These are phyloP conservation scores for Ellobius talpinus DNA, from an alignment of 2,113 vertebrate species.

Conservation along the genomic window DNA sequence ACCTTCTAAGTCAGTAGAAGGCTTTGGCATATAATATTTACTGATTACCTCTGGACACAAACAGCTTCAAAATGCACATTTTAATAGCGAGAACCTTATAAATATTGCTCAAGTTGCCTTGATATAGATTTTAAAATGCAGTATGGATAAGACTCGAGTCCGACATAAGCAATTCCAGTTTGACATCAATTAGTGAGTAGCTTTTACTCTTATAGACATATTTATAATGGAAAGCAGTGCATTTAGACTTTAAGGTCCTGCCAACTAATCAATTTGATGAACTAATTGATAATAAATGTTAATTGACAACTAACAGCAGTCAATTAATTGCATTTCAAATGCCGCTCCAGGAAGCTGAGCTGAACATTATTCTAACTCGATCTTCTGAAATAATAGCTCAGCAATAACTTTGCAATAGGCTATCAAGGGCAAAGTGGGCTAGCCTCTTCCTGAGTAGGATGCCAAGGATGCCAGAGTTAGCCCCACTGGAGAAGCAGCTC, in stretches of 20 bases:
- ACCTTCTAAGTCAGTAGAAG: constrained; percentile 44
- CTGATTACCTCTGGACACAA: background rate
- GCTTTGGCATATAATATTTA: constrained; percentile 33
- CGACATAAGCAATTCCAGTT: constrained; percentile 87
- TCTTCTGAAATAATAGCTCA: constrained; percentile 89
- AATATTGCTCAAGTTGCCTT: constrained; percentile 84
- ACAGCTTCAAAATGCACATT: constrained; percentile 36
- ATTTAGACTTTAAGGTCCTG: constrained; percentile 90
- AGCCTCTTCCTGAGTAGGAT: constrained; percentile 84
- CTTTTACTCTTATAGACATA: constrained; percentile 91
- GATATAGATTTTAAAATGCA: constrained; percentile 88
- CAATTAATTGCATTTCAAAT: constrained; percentile 93
- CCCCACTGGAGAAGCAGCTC: constrained; percentile 81
- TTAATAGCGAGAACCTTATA: constrained; percentile 80
- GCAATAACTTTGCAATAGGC: constrained; percentile 90
- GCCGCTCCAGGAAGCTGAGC: constrained; percentile 91
- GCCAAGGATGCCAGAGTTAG: constrained; percentile 74
- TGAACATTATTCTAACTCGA: constrained; percentile 90
- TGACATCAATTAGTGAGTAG: constrained; percentile 90
- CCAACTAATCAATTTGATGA: constrained; percentile 92
- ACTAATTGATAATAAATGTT: constrained; percentile 93
- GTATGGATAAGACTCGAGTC: constrained; percentile 87
- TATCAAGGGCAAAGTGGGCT: constrained; percentile 88
- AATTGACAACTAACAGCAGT: constrained; percentile 94
- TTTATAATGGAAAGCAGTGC: constrained; percentile 92